Conservation (phyloP, 2,888 invertebrate species). For the Girardia tigrina region DNA sequence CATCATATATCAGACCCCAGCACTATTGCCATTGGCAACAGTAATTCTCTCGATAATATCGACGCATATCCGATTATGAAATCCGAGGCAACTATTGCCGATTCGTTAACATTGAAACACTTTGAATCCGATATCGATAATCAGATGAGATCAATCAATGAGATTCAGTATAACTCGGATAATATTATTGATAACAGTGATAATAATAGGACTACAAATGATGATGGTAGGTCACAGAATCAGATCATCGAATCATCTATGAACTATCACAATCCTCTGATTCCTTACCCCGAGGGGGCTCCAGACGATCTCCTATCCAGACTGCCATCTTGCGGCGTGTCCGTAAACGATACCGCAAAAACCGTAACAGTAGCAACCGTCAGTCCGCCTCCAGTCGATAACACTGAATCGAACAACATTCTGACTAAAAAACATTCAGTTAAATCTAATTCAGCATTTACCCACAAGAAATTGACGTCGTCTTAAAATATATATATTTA, state of each 20-base stretch:
- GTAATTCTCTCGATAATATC: neutral
- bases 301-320: neutral
- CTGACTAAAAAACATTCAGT: constrained; percentile 13
- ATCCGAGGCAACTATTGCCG: too few species aligned
- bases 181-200: neutral
- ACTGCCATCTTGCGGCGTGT: too few species aligned
- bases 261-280: neutral
- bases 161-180: neutral
- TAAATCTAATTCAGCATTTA: constrained; percentile 20
- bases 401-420: neutral
- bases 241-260: neutral
- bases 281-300: neutral
- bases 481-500: neutral
- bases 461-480: constrained; percentile 11
- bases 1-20: neutral
- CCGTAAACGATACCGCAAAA: too few species aligned
- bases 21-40: neutral
- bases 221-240: neutral
- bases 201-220: neutral
- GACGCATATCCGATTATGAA: too few species aligned
- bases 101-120: neutral
- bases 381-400: neutral
- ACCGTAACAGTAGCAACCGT: too few species aligned
- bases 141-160: neutral
- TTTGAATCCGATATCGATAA: neutral